A percentile compares a stretch with the other conserved stretches of the same genome.
Evolutionary conservation across 2,113 vertebrate genomes (phyloP).

Genomic region (Anarhynchus alexandrinus): DNA sequence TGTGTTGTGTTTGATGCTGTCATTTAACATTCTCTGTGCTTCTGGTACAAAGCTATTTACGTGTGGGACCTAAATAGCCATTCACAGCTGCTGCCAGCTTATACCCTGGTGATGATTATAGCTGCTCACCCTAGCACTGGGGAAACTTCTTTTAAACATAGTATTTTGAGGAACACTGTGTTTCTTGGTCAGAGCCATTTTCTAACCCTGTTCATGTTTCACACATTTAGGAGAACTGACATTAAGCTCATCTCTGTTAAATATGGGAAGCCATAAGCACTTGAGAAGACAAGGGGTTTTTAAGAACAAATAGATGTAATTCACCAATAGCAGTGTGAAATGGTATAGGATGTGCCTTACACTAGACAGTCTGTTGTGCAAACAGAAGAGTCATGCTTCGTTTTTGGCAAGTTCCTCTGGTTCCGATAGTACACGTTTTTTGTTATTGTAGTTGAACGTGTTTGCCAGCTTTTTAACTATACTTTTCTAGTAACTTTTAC

Average conservation of each 20-base stretch:
- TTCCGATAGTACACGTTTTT: neutral
- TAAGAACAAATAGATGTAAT: neutral
- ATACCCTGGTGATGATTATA: neutral
- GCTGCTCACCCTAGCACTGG: neutral
- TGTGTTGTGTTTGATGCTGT: neutral
- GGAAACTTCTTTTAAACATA: neutral
- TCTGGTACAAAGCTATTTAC: constrained; percentile 30
- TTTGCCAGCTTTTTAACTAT: neutral
- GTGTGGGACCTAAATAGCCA: neutral
- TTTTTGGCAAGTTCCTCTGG: neutral
- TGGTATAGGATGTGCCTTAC: neutral
- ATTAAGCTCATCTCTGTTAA: neutral
- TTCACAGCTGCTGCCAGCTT: constrained; percentile 47
- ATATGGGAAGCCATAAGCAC: neutral
- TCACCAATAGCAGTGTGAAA: neutral
- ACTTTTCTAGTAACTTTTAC: neutral
- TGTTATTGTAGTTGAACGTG: neutral
- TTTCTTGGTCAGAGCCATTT: neutral
- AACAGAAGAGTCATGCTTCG: neutral
- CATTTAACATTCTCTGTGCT: constrained; percentile 20
- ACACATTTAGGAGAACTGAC: neutral
- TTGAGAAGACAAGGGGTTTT: neutral
- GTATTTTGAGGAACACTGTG: neutral
- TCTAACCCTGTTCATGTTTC: neutral
- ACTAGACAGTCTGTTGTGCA: neutral